Percentiles rank a stretch among this genome's conserved stretches.
Conservation (phyloP, 1,140 invertebrate species). For the Drosophila teissieri region DNA sequence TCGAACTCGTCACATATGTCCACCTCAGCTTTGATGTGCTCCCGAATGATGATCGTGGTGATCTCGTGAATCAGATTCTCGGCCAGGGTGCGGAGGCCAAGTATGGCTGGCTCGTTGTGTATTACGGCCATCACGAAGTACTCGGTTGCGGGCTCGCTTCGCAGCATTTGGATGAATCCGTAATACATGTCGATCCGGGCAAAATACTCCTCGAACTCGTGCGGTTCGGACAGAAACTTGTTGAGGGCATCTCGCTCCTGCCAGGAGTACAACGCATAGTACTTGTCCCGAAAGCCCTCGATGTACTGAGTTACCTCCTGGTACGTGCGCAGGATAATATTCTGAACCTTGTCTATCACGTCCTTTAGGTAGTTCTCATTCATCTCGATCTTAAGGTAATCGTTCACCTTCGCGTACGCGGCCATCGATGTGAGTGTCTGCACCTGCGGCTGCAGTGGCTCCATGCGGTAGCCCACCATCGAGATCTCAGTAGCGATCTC, state of each 20-base stretch:
- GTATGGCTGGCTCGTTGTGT: conserved; percentile 85
- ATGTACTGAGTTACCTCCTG: conserved; percentile 82
- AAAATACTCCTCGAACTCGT: conserved; percentile 86
- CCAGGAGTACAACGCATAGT: conserved; percentile 79
- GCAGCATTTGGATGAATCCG: conserved; percentile 86
- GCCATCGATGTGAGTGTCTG: conserved; percentile 51
- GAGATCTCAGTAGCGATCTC: conserved; percentile 84
- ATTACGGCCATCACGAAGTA: conserved; percentile 87
- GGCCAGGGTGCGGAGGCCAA: conserved; percentile 84
- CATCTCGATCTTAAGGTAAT: conserved; percentile 77
- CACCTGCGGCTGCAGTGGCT: conserved; percentile 84
- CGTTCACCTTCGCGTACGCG: conserved; percentile 42
- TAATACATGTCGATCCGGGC: conserved; percentile 87
- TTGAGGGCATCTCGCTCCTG: conserved; percentile 69
- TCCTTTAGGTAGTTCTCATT: conserved; percentile 66
- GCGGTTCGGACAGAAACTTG: conserved; percentile 83
- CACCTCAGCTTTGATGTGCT: conserved; percentile 86
- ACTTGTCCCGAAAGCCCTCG: conserved; percentile 70
- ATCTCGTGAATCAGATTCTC: conserved; percentile 85
- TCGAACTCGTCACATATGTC: conserved; percentile 88
- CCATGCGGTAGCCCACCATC: conserved; percentile 82
- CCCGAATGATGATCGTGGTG: conserved; percentile 85
- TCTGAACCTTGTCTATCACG: conserved; percentile 57
- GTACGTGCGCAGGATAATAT: conserved; percentile 77
- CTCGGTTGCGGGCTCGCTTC: conserved; percentile 87